Evolutionary conservation across 2,113 vertebrate genomes (phyloP).

Genomic region (Serinus canaria): DNA sequence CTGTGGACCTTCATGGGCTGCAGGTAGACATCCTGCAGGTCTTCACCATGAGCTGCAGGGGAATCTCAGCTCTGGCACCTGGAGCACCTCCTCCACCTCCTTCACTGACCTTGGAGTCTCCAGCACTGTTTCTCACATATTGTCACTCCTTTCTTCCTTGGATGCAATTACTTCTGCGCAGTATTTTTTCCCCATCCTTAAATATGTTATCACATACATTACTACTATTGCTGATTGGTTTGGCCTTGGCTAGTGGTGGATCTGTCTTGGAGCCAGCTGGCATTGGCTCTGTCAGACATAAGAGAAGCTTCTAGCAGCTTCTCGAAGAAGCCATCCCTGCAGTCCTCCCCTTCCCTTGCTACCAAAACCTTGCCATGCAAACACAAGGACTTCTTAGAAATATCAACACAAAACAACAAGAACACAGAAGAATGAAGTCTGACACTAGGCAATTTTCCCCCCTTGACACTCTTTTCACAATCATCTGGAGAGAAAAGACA

Average conservation of each 20-base stretch:
- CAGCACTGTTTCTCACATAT: background rate
- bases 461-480: background rate
- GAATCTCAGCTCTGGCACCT: background rate
- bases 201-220: background rate
- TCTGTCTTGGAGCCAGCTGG: background rate
- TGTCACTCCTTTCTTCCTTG: background rate
- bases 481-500: background rate
- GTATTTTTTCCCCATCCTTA: background rate
- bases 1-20: background rate
- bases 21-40: background rate
- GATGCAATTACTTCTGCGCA: background rate
- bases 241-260: background rate
- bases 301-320: background rate
- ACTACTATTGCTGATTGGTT: background rate
- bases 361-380: background rate
- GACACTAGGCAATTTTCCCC: background rate
- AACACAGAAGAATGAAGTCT: background rate
- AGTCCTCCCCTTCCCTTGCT: background rate
- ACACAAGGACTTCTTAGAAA: background rate
- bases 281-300: background rate
- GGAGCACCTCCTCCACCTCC: background rate
- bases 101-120: background rate
- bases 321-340: background rate
- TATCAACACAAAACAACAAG: background rate
- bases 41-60: background rate